These are phyloP conservation scores for Vespertilio murinus DNA, from an alignment of 2,797 vertebrate genomes.

Conservation along the genomic window DNA sequence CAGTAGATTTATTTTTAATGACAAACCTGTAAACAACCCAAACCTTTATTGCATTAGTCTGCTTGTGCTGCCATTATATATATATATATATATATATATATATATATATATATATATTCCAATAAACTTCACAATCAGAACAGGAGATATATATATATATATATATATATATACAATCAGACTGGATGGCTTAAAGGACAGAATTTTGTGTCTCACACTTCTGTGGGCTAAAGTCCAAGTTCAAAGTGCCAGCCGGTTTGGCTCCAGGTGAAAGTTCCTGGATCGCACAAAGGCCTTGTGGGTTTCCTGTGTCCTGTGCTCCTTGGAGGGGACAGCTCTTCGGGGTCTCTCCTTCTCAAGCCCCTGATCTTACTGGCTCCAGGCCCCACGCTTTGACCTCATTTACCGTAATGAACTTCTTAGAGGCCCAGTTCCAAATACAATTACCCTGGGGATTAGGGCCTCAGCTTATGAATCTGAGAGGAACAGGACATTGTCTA, in stretches of 20 bases:
- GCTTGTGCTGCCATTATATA: neutral
- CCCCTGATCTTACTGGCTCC: neutral
- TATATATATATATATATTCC: too few species aligned
- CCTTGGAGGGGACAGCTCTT: neutral
- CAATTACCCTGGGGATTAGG: neutral
- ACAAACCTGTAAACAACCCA: neutral
- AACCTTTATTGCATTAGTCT: neutral
- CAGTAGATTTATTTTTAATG: conserved; percentile 3
- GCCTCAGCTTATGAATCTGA: neutral
- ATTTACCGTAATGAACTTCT: neutral
- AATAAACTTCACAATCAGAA: too few species aligned
- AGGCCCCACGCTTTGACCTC: neutral
- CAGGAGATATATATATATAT: too few species aligned
- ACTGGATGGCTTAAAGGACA: neutral
- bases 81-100: too few species aligned
- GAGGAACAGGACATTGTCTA: neutral
- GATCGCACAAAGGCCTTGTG: too few species aligned
- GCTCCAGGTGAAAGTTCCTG: neutral
- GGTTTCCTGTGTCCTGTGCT: neutral
- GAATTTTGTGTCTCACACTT: neutral
- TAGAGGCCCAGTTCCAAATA: neutral
- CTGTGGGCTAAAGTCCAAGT: neutral
- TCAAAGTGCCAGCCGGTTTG: neutral
- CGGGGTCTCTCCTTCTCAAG: neutral
- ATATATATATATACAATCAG: neutral